Percentiles rank a stretch among this genome's conserved stretches.
Evolutionary conservation across 2,797 vertebrate genomes (phyloP).

Genomic region (Pantherophis alleghaniensis): DNA sequence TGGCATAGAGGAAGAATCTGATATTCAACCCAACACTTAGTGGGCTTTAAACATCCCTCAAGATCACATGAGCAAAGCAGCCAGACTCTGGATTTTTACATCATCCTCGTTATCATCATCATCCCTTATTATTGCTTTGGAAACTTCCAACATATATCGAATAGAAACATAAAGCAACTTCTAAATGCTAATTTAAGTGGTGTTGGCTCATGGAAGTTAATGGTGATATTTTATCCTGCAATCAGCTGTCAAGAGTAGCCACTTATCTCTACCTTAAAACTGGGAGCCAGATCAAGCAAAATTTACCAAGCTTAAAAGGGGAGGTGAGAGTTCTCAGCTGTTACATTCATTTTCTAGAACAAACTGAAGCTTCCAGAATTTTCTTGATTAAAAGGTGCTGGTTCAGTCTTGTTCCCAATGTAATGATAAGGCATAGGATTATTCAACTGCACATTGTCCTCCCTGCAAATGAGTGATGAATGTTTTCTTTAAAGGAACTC

Average conservation of each 20-base stretch:
- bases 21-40: not conserved
- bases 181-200: too few species aligned
- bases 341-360: not conserved
- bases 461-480: not conserved
- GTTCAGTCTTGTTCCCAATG: not conserved
- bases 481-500: not conserved
- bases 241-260: not conserved
- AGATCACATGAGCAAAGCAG: not conserved
- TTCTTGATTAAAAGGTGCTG: not conserved
- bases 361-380: not conserved
- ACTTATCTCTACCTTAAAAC: not conserved
- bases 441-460: not conserved
- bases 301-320: not conserved
- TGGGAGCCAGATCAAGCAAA: not conserved
- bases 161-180: too few species aligned
- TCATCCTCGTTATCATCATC: not conserved
- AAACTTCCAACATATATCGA: too few species aligned
- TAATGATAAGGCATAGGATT: not conserved
- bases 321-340: not conserved
- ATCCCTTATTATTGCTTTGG: too few species aligned
- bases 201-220: too few species aligned
- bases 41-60: not conserved
- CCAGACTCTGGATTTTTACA: not conserved
- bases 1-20: not conserved
- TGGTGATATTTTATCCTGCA: too few species aligned